Conservation (phyloP, 1,140 invertebrate genomes). For the Carposina sasakii region DNA sequence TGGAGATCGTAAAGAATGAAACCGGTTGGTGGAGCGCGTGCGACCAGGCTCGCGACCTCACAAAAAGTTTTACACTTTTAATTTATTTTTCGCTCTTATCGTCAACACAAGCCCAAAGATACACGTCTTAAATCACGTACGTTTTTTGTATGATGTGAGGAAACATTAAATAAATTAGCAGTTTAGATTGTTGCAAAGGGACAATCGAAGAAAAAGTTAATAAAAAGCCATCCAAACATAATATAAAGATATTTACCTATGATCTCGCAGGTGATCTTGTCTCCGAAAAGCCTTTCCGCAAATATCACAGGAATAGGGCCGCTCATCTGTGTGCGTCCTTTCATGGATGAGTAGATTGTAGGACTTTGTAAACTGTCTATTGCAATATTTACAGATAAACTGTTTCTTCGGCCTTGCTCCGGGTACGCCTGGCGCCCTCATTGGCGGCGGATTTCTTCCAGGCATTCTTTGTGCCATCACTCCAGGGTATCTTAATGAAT, state of each 20-base stretch:
- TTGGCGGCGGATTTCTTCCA: constrained; percentile 68
- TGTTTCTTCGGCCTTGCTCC: constrained; percentile 89
- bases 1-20: constrained; percentile 63
- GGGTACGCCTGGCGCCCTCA: constrained; percentile 72
- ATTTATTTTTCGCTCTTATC: constrained; percentile 54
- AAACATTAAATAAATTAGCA: constrained; percentile 36
- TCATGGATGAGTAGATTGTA: constrained; percentile 97
- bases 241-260: constrained; percentile 79
- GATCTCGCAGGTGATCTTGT: constrained; percentile 94
- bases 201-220: too few species aligned
- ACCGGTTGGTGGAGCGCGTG: constrained; percentile 63
- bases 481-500: constrained; percentile 65
- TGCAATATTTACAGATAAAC: constrained; percentile 96
- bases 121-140: constrained; percentile 55
- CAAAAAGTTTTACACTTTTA: constrained; percentile 68
- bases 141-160: constrained; percentile 52
- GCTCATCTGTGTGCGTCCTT: constrained; percentile 95
- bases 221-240: too few species aligned
- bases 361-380: constrained; percentile 95
- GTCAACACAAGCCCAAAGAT: constrained; percentile 53
- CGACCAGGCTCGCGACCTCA: constrained; percentile 64
- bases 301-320: constrained; percentile 96
- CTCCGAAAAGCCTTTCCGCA: constrained; percentile 95
- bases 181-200: too few species aligned
- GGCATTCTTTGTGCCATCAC: constrained; percentile 62